Evolutionary conservation across 2,888 invertebrate genomes (phyloP).

Genomic region (Drosophila koepferae): DNA sequence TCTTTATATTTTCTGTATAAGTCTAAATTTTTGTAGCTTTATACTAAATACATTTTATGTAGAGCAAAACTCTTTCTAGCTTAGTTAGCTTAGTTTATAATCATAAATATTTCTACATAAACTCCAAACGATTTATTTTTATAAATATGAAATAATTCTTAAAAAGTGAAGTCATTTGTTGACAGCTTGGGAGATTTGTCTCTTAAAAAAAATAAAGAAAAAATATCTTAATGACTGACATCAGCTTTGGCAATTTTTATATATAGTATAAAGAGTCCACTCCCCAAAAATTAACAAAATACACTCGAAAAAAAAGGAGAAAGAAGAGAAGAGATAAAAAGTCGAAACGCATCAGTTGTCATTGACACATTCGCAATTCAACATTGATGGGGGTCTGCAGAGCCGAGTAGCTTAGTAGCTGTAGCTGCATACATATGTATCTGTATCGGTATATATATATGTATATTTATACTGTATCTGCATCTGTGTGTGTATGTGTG

Average conservation of each 20-base stretch:
- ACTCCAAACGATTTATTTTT: background rate
- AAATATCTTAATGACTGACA: constrained; percentile 17
- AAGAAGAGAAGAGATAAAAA: background rate
- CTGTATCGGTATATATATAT: background rate
- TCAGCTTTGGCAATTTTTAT: constrained; percentile 18
- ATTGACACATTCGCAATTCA: constrained; percentile 27
- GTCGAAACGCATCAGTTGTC: constrained; percentile 24
- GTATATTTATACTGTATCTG: background rate
- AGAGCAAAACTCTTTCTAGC: background rate
- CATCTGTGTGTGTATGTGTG: background rate
- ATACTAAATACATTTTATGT: background rate
- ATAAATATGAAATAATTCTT: background rate
- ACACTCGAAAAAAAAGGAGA: background rate
- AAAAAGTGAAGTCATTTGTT: constrained; percentile 8
- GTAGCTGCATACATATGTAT: background rate
- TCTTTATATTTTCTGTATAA: background rate
- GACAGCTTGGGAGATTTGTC: constrained; percentile 7
- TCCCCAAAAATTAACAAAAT: constrained; percentile 22
- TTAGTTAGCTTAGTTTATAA: background rate
- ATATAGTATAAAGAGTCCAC: constrained; percentile 10
- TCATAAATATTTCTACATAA: background rate
- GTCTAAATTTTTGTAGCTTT: background rate
- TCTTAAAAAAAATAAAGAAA: background rate
- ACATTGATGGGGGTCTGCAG: constrained; percentile 27
- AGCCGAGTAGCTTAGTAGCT: constrained; percentile 7